Base-by-base conservation (phyloP, 53 echinoderm and acorn worm genomes). In the Echinometra lucunter region DNA sequence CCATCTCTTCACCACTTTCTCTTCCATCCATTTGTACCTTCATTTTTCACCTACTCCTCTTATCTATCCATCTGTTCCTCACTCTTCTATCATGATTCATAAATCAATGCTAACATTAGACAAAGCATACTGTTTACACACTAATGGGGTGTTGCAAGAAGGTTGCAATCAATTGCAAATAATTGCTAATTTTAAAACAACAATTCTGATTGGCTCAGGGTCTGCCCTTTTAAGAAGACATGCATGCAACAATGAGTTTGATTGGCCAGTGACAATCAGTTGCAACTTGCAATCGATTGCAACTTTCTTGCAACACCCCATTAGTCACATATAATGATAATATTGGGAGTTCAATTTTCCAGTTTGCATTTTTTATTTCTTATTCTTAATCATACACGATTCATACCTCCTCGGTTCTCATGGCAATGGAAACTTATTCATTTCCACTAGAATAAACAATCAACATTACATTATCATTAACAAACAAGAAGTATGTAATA, bases 391-490 rank as follows among this genome's bases (percentile, higher is more conserved):
- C 27, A 27, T 83, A 47, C 85, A 83, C 85, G n/a, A 47, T 83
- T 83, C 49, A 49, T 45, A 83, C 8, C 47, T 83, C 49, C 45
- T 83, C 28, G 2, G 28, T 19, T 27, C 82, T 23, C 44, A 45
- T 82, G 45, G 9, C 38, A 83, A 47, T 45, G 45, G n/a, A 83
- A 83, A 83, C 49, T 47, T 49, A 38, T 83, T 83, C 85, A 83
- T 83, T 83, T 45, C 49, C 28, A 83, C 85, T 83, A 49, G 85
- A 83, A 83, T 83, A 47, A 83, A 83, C 85, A 83, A 83, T 83
- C 7, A 75, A n/a, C 34, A 75, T 75, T 40, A 75, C 75, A 75
- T 75, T 19, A 42, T 40, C 3, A 83, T 49, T n/a, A 83, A 83
- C 49, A 47, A 45, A 47, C 85, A 83, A 45, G 25, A 85, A 85